phyloP scores from a whole-genome alignment of 2,797 vertebrate species.

The Yasuhikotakia modesta region DNA sequence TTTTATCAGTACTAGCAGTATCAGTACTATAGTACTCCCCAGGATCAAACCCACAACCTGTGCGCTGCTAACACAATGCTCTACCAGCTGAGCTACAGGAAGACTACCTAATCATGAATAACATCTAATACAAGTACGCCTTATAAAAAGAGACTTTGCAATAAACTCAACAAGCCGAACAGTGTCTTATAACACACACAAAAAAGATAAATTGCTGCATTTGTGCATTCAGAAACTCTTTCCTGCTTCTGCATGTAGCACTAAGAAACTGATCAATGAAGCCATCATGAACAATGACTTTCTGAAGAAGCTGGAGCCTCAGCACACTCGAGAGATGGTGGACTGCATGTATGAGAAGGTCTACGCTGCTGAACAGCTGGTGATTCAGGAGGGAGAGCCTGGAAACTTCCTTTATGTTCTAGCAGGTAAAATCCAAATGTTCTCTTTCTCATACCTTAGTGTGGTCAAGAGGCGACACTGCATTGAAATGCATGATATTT shows the following conservation, averaged over 20 bases:
- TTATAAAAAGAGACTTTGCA: too few species aligned
- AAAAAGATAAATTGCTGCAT: not conserved
- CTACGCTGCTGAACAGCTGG: constrained; percentile 71
- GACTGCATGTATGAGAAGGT: constrained; percentile 79
- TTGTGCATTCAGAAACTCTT: not conserved
- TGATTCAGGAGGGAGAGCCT: constrained; percentile 79
- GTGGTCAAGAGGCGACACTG: too few species aligned
- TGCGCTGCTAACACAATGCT: too few species aligned
- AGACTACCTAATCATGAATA: too few species aligned
- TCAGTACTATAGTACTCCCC: too few species aligned
- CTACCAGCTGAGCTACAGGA: too few species aligned
- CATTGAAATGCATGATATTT: too few species aligned
- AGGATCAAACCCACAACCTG: too few species aligned
- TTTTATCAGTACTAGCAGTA: too few species aligned
- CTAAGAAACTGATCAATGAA: constrained; percentile 76
- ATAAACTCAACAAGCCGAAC: too few species aligned
- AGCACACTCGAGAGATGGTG: constrained; percentile 78
- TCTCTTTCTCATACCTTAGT: not conserved
- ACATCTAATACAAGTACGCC: too few species aligned
- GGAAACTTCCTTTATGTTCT: constrained; percentile 83
- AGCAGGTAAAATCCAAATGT: constrained; percentile 68
- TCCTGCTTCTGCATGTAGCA: constrained; percentile 59
- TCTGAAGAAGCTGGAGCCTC: constrained; percentile 78
- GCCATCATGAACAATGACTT: constrained; percentile 82
- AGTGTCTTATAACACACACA: too few species aligned